Evolutionary conservation across 2,888 invertebrate species (phyloP).

Genomic region (Lordiphosa andalusiaca): DNA sequence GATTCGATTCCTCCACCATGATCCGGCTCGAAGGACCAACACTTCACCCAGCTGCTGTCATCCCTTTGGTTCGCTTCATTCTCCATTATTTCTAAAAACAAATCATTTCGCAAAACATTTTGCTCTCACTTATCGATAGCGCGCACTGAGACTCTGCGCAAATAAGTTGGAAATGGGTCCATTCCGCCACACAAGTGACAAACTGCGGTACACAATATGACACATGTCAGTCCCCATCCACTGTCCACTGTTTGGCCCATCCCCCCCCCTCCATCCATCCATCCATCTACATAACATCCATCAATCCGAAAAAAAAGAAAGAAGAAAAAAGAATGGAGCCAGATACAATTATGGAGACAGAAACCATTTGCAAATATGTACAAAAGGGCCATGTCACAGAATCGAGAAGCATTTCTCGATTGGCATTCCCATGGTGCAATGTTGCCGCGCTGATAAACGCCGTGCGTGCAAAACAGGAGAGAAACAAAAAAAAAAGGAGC

Average conservation of each 20-base stretch:
- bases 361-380: constrained; percentile 64
- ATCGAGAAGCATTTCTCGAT: constrained; percentile 57
- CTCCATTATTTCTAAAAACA: too few species aligned
- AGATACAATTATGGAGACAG: constrained; percentile 65
- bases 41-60: too few species aligned
- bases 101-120: too few species aligned
- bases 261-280: too few species aligned
- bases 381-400: constrained; percentile 11
- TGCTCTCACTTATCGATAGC: too few species aligned
- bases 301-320: constrained; percentile 50
- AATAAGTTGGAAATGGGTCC: too few species aligned
- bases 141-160: too few species aligned
- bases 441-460: constrained; percentile 22
- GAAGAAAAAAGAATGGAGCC: constrained; percentile 46
- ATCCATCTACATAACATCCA: constrained; percentile 64
- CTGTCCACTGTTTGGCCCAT: constrained; percentile 35
- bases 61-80: too few species aligned
- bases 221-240: constrained; percentile 34
- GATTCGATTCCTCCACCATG: too few species aligned
- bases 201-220: constrained; percentile 51
- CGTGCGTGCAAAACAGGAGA: constrained; percentile 34
- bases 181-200: constrained; percentile 36
- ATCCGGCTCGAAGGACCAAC: too few species aligned
- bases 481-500: constrained; percentile 30
- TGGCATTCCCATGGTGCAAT: constrained; percentile 51